Evolutionary conservation across 2,113 vertebrate species (phyloP).

Genomic region (Corydoras sp.): DNA sequence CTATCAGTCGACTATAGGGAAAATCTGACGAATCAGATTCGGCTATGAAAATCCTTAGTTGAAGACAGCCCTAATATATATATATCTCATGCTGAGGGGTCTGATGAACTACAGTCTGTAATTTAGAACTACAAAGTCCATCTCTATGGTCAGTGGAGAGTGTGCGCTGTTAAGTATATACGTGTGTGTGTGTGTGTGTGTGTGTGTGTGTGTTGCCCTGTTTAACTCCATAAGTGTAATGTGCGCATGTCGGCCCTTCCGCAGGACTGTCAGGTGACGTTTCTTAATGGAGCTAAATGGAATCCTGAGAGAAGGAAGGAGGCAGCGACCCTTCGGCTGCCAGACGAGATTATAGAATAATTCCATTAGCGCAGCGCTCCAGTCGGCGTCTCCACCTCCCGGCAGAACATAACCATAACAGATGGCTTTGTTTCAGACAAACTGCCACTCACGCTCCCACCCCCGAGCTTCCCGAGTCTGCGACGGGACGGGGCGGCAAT

Average conservation of each 20-base stretch:
- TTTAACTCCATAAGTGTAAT: constrained; percentile 12
- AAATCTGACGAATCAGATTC: no score
- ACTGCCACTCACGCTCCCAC: background rate
- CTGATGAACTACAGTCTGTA: no score
- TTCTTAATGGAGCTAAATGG: constrained; percentile 35
- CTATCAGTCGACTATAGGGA: no score
- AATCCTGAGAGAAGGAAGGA: constrained; percentile 27
- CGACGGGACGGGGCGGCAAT: background rate
- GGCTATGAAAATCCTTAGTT: no score
- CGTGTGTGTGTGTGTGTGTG: background rate
- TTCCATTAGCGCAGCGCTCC: constrained; percentile 32
- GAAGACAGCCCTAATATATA: no score
- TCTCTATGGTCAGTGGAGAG: no score
- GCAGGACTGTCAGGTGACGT: constrained; percentile 17
- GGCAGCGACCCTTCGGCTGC: constrained; percentile 26
- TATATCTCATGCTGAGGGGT: no score
- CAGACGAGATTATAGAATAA: constrained; percentile 38
- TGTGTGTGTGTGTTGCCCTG: background rate
- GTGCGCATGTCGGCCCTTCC: constrained; percentile 1
- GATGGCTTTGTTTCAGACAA: constrained; percentile 33
- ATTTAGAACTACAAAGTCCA: no score
- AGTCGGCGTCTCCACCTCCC: constrained; percentile 32
- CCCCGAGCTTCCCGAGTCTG: background rate
- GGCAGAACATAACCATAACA: constrained; percentile 33
- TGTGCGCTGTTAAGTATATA: no score